Base-by-base conservation (phyloP, 2,113 vertebrate species). In the Pogona vitticeps region DNA sequence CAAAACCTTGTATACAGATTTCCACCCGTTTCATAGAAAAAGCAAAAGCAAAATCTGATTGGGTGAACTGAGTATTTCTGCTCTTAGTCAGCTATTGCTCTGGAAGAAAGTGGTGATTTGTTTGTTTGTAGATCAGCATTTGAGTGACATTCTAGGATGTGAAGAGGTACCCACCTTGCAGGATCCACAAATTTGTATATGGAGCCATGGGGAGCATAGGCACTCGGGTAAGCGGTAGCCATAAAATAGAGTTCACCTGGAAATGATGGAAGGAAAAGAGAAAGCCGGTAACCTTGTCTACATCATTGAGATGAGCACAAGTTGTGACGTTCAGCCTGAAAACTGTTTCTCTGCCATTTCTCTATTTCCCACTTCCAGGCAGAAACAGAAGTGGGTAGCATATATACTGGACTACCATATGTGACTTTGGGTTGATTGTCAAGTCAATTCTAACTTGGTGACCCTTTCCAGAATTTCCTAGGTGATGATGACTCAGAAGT, bases 191-290 rank as follows among this genome's bases (percentile, higher is more conserved):
- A 94, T 82, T 98, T 98, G 94, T 98, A 98, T 72, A 98, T 90
- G 0, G 94, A 97, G 91, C 98, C 97, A 1, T 42, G 90, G 1
- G 97, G 96, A 0, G 96, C 95, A 38, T 87, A 95, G 65, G 97
- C 90, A 73, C 96, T 98, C 8, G 97, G 97, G 88, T 98, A 96
- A 38, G 97, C 94, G 6, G 97, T 97, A 61, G 97, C 96, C 92
- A 98, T 89, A 92, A 99, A 98, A 94, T 98, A 98, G 38, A 98
- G 93, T 89, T 98, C 97, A 75, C 97, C 97, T 98, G 91, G 58
- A 90, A 36, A 14, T 71, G 70, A 93, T 8, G 75, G 13, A 89
- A 75, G 2, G 36, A 83, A 20, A 68, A 31, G 23, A 28, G 67
- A 15, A 42, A 21, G 67, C 26, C 21, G 79, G 0, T 28, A 83